Conservation (phyloP, 2,888 invertebrate genomes). For the Nasonovia ribisnigri region DNA sequence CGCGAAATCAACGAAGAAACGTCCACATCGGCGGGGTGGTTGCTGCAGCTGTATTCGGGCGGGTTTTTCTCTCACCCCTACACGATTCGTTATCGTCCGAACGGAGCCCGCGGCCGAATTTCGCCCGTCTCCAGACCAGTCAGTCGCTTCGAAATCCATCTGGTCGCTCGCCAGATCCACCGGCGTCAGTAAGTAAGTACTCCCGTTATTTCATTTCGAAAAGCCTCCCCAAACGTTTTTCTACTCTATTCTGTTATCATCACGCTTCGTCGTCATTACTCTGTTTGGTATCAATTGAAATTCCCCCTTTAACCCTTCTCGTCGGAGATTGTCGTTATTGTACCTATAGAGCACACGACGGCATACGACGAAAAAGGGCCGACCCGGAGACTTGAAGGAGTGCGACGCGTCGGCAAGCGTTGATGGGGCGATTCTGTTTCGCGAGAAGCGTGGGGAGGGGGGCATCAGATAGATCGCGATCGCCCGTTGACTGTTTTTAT, state of each 20-base stretch:
- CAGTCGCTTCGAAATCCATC: background rate
- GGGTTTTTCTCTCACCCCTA: background rate
- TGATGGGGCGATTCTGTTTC: background rate
- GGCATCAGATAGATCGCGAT: background rate
- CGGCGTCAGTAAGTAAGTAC: constrained; percentile 51
- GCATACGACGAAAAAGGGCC: background rate
- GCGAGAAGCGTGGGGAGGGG: rapidly evolving
- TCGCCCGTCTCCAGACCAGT: background rate
- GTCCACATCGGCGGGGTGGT: background rate
- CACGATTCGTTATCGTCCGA: background rate
- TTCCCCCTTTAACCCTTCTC: background rate
- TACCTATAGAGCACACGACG: background rate
- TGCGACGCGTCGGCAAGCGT: background rate
- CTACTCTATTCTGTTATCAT: background rate
- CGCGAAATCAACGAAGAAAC: background rate
- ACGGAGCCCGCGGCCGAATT: background rate
- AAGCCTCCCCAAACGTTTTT: background rate
- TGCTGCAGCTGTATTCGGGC: background rate
- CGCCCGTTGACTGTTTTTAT: background rate
- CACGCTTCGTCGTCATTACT: background rate
- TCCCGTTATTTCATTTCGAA: background rate
- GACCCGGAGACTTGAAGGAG: constrained; percentile 40
- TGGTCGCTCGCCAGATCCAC: background rate
- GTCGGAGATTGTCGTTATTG: background rate
- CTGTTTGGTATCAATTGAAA: background rate